A percentile compares a stretch with the other conserved stretches of the same genome.
Conservation (phyloP, 2,113 vertebrate species). For the Pangasianodon hypophthalmus region DNA sequence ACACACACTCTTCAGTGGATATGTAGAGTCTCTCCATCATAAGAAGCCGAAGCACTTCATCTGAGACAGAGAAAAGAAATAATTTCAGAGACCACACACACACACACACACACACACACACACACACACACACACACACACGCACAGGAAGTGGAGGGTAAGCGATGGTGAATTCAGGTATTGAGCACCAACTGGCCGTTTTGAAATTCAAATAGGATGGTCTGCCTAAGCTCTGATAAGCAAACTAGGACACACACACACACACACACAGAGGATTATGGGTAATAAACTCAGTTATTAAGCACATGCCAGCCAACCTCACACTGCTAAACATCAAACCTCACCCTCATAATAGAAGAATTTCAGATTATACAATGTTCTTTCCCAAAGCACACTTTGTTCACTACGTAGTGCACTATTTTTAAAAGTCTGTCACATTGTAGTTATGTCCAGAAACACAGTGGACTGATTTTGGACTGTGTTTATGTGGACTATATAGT, state of each 20-base stretch:
- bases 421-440: background rate
- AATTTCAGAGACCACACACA: slow-evolving; percentile 15
- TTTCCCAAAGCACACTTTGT: background rate
- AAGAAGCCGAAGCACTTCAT: slow-evolving; percentile 15
- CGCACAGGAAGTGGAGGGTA: slow-evolving; percentile 34
- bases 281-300: slow-evolving; percentile 32
- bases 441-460: background rate
- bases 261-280: slow-evolving; percentile 49
- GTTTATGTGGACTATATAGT: background rate
- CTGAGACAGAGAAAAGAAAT: slow-evolving; percentile 20
- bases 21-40: slow-evolving; percentile 30
- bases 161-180: slow-evolving; percentile 23
- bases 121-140: slow-evolving; percentile 42
- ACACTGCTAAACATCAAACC: slow-evolving; percentile 2
- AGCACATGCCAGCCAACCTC: slow-evolving; percentile 4
- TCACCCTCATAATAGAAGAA: background rate
- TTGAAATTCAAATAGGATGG: slow-evolving; percentile 78
- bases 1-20: background rate
- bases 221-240: slow-evolving; percentile 84
- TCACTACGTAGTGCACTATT: background rate
- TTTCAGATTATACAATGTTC: background rate
- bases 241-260: slow-evolving; percentile 54
- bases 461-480: background rate
- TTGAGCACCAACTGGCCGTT: slow-evolving; percentile 34
- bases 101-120: background rate